Evolutionary conservation across 2,888 invertebrate genomes (phyloP).

Genomic region (Elaeidobius kamerunicus): DNA sequence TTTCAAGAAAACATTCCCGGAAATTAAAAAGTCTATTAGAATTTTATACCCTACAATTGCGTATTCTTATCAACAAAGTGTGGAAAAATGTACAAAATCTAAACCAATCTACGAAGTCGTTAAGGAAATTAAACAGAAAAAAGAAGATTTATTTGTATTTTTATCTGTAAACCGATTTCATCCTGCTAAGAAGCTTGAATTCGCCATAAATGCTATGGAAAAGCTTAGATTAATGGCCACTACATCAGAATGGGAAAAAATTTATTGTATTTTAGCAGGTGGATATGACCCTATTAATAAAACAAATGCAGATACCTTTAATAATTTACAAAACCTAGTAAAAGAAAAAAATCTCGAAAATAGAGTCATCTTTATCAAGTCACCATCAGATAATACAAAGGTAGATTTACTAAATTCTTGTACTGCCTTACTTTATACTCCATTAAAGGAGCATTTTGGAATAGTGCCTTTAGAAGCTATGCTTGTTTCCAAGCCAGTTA

Average conservation of each 20-base stretch:
- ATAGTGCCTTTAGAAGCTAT: slow-evolving; percentile 99
- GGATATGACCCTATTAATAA: slow-evolving; percentile 88
- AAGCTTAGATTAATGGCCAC: slow-evolving; percentile 57
- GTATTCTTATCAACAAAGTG: slow-evolving; percentile 43
- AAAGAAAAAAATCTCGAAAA: slow-evolving; percentile 63
- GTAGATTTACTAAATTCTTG: slow-evolving; percentile 71
- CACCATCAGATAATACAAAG: slow-evolving; percentile 84
- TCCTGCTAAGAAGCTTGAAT: slow-evolving; percentile 88
- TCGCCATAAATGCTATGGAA: slow-evolving; percentile 81
- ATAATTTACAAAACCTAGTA: slow-evolving; percentile 68
- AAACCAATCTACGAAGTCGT: slow-evolving; percentile 54
- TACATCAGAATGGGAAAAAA: slow-evolving; percentile 58
- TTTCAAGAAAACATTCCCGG: slow-evolving; percentile 81
- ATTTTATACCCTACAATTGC: slow-evolving; percentile 94
- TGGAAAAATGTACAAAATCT: slow-evolving; percentile 47
- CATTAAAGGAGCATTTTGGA: slow-evolving; percentile 96
- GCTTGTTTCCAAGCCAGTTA: slow-evolving; percentile 89
- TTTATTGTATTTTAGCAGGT: slow-evolving; percentile 91
- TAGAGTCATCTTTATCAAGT: slow-evolving; percentile 80
- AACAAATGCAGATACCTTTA: slow-evolving; percentile 84
- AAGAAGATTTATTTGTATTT: slow-evolving; percentile 65
- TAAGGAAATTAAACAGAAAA: slow-evolving; percentile 45
- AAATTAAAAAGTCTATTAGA: slow-evolving; percentile 63
- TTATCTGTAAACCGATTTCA: slow-evolving; percentile 97
- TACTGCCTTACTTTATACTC: slow-evolving; percentile 88